Evolutionary conservation across 2,888 invertebrate genomes (phyloP).

Genomic region (Harpagoxenus sublaevis): DNA sequence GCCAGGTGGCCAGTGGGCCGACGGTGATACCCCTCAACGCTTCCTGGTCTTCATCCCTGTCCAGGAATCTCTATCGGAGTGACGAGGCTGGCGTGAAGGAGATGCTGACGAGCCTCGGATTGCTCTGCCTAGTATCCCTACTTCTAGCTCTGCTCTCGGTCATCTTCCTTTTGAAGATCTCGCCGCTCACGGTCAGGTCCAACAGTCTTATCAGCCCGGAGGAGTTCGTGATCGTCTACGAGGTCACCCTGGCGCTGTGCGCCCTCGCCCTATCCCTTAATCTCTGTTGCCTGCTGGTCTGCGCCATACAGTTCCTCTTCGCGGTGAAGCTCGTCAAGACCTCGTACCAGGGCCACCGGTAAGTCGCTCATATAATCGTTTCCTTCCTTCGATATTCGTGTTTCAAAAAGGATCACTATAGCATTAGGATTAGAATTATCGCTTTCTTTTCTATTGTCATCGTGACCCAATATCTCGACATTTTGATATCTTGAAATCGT

Average conservation of each 20-base stretch:
- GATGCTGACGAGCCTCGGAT: conserved; percentile 94
- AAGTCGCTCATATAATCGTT: conserved; percentile 60
- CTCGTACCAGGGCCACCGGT: conserved; percentile 88
- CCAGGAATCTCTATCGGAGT: conserved; percentile 78
- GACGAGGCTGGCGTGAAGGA: conserved; percentile 90
- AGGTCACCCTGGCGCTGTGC: conserved; percentile 96
- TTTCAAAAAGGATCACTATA: not conserved
- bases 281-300: conserved; percentile 96
- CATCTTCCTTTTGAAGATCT: conserved; percentile 94
- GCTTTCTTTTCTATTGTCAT: not conserved
- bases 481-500: not conserved
- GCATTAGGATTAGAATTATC: not conserved
- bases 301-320: conserved; percentile 97
- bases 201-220: conserved; percentile 89
- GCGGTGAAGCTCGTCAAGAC: conserved; percentile 96
- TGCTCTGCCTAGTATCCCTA: conserved; percentile 94
- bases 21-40: conserved; percentile 72
- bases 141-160: conserved; percentile 94
- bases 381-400: not conserved
- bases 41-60: conserved; percentile 79
- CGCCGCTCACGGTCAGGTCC: conserved; percentile 89
- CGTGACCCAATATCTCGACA: not conserved
- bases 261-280: conserved; percentile 95
- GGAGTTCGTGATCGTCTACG: conserved; percentile 95
- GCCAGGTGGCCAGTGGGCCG: conserved; percentile 77